Evolutionary conservation across 1,140 invertebrate genomes (phyloP), one percentile per base, ranked within the genome.

Genomic region (Camponotus vicinus): DNA sequence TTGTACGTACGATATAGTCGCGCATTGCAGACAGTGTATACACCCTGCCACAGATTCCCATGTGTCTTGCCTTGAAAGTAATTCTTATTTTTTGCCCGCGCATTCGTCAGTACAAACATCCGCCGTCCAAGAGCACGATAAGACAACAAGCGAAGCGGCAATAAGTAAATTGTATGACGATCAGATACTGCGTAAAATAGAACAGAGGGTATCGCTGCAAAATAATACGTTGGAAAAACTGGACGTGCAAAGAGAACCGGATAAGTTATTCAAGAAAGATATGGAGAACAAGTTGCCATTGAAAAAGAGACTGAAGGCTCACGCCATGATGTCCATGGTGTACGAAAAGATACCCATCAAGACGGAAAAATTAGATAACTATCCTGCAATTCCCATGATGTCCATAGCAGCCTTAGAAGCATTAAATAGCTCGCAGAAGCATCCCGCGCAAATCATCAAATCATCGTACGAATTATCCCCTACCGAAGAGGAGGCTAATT

Each of bases 221-320:
- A 82, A 55, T 9, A 93, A 92, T 42, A 61, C 92, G 6, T 70
- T 92, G 40, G 84, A 92, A 6, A 89, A 90, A 4, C 67, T 90
- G 6, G 86, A 91, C 5, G 27, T 88, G 13, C 91, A 90, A 18
- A 82, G 79, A 52, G 89, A 93, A 6, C 21, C 78, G 9, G 89
- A 92, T 11, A 86, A 92, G 40, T 85, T 85, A 27, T 89, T 80
- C 21, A 86, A 86, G 13, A 92, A 87, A 11, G 79, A 88, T 15
- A 57, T 91, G 2, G 90, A 92, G 18, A 93, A 89, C 34, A 94
- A 93, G 49, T 73, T 95, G 49, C 95, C 95, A 2, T 71, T 95
- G 11, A 95, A 95, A 45, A 95, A 95, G 61, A 89, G 95, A 57
- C 76, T 94, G 11, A 95, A 94, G n/a, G 92, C 92, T 6, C 91